Conservation (phyloP, 2,888 invertebrate genomes). For the Brenthis ino region DNA sequence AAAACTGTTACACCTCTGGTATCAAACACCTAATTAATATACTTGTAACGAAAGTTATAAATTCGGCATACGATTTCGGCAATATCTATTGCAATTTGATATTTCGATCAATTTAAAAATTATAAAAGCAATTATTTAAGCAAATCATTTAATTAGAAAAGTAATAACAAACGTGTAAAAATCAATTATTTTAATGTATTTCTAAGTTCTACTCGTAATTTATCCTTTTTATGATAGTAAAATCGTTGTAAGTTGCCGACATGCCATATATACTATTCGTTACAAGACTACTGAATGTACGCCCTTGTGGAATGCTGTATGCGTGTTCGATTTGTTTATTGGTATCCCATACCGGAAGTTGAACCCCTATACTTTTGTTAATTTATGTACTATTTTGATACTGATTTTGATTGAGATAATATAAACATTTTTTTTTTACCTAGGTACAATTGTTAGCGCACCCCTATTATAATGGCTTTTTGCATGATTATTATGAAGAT, state of each 20-base stretch:
- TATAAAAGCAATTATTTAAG: too few relatives aligned
- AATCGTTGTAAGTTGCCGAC: conserved; percentile 41
- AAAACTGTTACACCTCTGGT: conserved; percentile 87
- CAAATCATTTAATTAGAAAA: too few relatives aligned
- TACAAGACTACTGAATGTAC: conserved; percentile 17
- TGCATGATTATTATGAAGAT: conserved; percentile 2
- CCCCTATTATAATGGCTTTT: not conserved
- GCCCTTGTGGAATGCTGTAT: conserved; percentile 56
- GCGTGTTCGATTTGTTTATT: conserved; percentile 43
- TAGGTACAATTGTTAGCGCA: conserved; percentile 2
- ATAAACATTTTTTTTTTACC: not conserved
- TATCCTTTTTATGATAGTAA: too few relatives aligned
- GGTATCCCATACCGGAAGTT: conserved; percentile 10
- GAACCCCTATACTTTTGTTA: conserved; percentile 3
- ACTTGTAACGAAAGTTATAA: conserved; percentile 27
- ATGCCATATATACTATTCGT: conserved; percentile 21
- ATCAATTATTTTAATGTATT: too few relatives aligned
- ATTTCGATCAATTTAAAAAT: too few relatives aligned
- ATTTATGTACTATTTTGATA: not conserved
- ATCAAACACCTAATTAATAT: conserved; percentile 41
- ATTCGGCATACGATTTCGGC: not conserved
- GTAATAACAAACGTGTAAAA: too few relatives aligned
- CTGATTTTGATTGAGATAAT: conserved; percentile 8
- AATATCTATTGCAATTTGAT: not conserved
- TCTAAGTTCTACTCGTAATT: too few relatives aligned